These are phyloP conservation scores for Sylvilagus bachmani DNA, from an alignment of 2,113 vertebrate species.

Conservation along the genomic window DNA sequence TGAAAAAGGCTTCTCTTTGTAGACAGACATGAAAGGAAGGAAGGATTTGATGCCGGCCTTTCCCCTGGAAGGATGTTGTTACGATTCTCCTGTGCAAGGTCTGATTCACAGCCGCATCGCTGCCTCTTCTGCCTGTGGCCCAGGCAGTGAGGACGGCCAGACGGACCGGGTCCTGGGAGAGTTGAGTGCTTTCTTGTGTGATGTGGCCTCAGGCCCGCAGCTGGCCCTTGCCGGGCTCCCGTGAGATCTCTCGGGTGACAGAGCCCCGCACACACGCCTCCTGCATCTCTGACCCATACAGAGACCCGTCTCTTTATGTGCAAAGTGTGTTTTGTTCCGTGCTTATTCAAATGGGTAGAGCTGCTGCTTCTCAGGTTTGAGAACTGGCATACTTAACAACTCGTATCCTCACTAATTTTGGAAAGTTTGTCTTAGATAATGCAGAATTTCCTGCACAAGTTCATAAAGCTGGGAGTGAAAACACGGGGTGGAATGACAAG, in stretches of 20 bases:
- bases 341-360: background rate
- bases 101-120: no score
- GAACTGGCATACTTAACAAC: background rate
- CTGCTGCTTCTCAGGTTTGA: background rate
- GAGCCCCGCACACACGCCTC: accelerated
- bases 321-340: background rate
- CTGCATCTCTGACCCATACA: background rate
- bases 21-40: background rate
- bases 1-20: background rate
- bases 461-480: background rate
- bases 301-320: background rate
- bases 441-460: background rate
- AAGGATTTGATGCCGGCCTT: background rate
- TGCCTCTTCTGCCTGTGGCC: background rate
- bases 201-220: no score
- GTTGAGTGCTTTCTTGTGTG: no score
- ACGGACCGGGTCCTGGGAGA: background rate
- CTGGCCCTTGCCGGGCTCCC: background rate
- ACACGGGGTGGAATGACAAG: background rate
- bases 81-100: background rate
- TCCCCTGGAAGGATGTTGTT: background rate
- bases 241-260: background rate
- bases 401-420: background rate
- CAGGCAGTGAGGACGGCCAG: background rate
- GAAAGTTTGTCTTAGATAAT: background rate